Evolutionary conservation across 2,888 invertebrate species (phyloP), one percentile per base, ranked within the genome.

Genomic region (Lysandra bellargus): DNA sequence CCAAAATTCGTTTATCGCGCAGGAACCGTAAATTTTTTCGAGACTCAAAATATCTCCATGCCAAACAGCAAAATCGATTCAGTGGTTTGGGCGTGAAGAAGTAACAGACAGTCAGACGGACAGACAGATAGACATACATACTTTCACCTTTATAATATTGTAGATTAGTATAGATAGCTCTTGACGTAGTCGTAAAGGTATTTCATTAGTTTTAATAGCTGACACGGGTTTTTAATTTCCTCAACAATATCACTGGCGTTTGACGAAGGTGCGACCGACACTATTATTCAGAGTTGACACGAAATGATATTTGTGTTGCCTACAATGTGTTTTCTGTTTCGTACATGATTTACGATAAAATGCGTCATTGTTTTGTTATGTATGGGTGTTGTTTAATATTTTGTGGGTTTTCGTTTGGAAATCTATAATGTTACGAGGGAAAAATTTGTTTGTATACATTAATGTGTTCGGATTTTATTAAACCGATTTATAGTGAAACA

Each of bases 221-320:
- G 69, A 79, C 49, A 61, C 37, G 75, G 60, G 73, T 61, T 79
- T 79, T 79, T 74, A 74, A 75, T 79, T 64, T 74, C 73, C 74
- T 79, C 49, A 33, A 75, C 75, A 75, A 44, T 75, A 79, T 75
- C 49, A 9, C 40, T 75, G 75, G 61, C 60, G 60, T 61, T 49
- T 79, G 75, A 79, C 49, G 75, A 75, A 75, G 79, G 79, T 79
- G 60, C 49, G 44, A 33, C 23, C 79, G 40, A 33, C 49, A 33
- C 73, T 79, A 40, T 44, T 53, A 76, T 76, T 76, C 69, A 69
- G 69, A 69, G 57, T 33, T 76, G 76, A 76, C 53, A 53, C 53
- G 53, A 53, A 76, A 57, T 76, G 76, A 76, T 76, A 76, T 76
- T 76, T 76, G 76, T 76, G 53, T 33, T 33, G 23, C 75, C 53